Percentiles rank a stretch among this genome's conserved stretches.
Conservation (phyloP, 2,888 invertebrate species). For the Aphidius colemani region DNA sequence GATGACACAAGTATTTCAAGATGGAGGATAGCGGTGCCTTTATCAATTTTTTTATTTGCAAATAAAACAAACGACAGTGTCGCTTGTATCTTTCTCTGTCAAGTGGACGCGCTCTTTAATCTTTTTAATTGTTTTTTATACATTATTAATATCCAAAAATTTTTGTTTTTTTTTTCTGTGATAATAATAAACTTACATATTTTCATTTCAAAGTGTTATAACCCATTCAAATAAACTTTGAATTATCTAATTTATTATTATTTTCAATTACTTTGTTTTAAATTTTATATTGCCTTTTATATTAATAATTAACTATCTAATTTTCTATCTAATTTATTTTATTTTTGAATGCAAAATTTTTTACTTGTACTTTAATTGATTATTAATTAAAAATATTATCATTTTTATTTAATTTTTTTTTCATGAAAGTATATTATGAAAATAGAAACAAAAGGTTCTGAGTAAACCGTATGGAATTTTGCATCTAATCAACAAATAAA, state of each 20-base stretch:
- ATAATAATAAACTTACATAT: no score
- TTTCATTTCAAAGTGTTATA: no score
- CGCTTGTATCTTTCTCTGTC: not conserved
- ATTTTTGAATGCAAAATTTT: not conserved
- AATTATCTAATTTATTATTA: not conserved
- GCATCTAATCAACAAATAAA: not conserved
- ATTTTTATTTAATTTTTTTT: not conserved
- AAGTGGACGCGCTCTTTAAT: slow-evolving; percentile 8
- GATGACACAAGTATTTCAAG: no score
- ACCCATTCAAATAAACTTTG: no score
- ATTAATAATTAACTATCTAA: not conserved
- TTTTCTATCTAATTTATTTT: not conserved
- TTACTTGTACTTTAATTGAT: not conserved
- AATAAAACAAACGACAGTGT: not conserved
- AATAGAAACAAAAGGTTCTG: not conserved
- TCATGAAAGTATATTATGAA: not conserved
- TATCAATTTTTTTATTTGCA: no score
- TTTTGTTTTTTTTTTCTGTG: no score
- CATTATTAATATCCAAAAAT: no score
- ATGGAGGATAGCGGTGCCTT: no score
- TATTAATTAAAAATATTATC: not conserved
- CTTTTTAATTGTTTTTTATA: no score
- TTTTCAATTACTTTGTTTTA: not conserved
- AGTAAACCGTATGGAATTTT: slow-evolving; percentile 15
- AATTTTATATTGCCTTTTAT: slow-evolving; percentile 1